Evolutionary conservation across 2,888 invertebrate genomes (phyloP), one percentile per base, ranked within the genome.

Genomic region (Ophion ventricosus): DNA sequence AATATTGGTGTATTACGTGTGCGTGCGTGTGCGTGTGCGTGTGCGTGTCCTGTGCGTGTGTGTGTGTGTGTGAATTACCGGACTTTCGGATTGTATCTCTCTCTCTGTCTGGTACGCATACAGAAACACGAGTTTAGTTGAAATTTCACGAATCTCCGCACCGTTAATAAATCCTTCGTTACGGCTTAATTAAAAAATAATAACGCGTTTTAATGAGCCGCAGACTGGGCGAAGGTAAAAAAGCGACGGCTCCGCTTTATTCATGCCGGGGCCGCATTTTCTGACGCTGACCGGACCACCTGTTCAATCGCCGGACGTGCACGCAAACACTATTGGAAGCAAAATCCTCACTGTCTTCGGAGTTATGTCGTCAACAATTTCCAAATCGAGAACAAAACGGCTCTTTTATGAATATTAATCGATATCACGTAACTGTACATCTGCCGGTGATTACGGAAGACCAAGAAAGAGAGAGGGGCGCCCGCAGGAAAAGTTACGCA

Each of bases 171-270:
- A 84, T 79, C 74, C 63, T 83, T 79, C 78, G 75, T 79, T 79
- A 83, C 79, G 26, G 76, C 75, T 78, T 80, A 77, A 80, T 83
- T 74, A 83, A 80, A 85, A 83, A 77, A 85, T 85, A 83, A 85
- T 85, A 83, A 69, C 29, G 76, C 64, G 70, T 69, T 80, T 80
- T 83, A 75, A 83, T 72, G 80, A 83, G 74, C 72, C 43, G 75
- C 56, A 29, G 57, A 10, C 29, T 43, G 35, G 29, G 54, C 35
- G 70, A 43, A 20, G 57, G 57, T 56, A 49, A 70, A 76, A 76
- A 70, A 54, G 70, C 29, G 76, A 20, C 26, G 23, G 1, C 56
- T 23, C 40, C 67, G 72, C n/a, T 82, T 57, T 49, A 77, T 77
- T 72, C 72, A 49, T 35, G 23, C 76, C 23, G 14, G 10, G 49